Percentiles rank a stretch among this genome's conserved stretches.
Evolutionary conservation across 53 echinoderm and acorn worm genomes (phyloP).

Genomic region (Holothuria leucospilota): DNA sequence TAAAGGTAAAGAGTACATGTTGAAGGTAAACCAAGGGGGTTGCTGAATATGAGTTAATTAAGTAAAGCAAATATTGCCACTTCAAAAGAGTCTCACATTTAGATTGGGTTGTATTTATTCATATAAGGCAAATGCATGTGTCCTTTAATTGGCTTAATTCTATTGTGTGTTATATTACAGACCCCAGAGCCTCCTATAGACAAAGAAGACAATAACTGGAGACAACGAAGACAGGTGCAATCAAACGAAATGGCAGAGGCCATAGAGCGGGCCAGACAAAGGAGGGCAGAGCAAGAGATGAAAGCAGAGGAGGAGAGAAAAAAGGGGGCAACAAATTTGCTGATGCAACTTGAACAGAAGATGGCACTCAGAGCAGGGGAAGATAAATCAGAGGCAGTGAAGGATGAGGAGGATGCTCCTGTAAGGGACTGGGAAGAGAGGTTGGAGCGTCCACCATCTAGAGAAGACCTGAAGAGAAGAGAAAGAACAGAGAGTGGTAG

Average conservation of each 20-base stretch:
- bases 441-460: conserved; percentile 40
- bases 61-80: too few species aligned
- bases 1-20: too few species aligned
- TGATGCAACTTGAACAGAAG: conserved; percentile 77
- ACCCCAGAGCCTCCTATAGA: conserved; percentile 73
- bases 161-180: conserved; percentile 28
- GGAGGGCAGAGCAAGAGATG: conserved; percentile 75
- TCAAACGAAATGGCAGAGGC: conserved; percentile 87
- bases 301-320: conserved; percentile 71
- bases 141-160: background rate
- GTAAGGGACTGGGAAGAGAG: conserved; percentile 45
- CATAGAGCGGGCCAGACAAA: conserved; percentile 89
- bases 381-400: conserved; percentile 47
- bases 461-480: conserved; percentile 62
- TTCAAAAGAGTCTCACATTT: too few species aligned
- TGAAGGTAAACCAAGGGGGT: too few species aligned
- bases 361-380: conserved; percentile 40
- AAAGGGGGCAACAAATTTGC: conserved; percentile 72
- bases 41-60: too few species aligned
- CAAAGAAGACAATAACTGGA: conserved; percentile 84
- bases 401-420: background rate
- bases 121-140: too few species aligned
- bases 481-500: conserved; percentile 97
- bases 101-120: too few species aligned
- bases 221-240: conserved; percentile 80